These are phyloP conservation scores for Brachymystax lenok DNA, from an alignment of 2,797 vertebrate genomes.

Conservation along the genomic window DNA sequence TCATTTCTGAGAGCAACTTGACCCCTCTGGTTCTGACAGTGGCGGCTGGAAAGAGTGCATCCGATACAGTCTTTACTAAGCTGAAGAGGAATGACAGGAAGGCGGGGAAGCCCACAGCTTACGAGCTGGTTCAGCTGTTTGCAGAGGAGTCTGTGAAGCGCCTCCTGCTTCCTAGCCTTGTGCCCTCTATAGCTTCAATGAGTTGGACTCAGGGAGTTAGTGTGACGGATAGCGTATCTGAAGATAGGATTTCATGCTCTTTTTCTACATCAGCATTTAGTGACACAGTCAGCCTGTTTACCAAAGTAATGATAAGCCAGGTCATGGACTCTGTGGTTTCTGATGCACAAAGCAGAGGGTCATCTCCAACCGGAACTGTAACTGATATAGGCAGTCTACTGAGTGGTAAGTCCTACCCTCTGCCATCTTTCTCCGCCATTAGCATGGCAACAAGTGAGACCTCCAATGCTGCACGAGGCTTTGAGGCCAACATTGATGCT, in stretches of 20 bases:
- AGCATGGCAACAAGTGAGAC: background rate
- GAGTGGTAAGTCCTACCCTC: background rate
- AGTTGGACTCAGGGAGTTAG: background rate
- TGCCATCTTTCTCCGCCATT: background rate
- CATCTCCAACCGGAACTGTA: background rate
- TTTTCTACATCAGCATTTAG: background rate
- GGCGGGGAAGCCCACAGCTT: background rate
- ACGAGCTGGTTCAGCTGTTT: background rate
- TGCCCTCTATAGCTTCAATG: background rate
- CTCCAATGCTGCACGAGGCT: background rate
- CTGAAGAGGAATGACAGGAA: background rate
- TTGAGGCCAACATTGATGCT: background rate
- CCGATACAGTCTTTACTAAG: background rate
- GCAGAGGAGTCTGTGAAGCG: background rate
- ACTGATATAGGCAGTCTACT: background rate
- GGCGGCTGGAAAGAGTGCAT: background rate
- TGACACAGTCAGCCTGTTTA: background rate
- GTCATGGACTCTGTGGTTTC: background rate
- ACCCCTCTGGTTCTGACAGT: background rate
- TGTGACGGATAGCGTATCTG: background rate
- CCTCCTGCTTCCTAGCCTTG: no score
- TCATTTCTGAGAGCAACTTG: background rate
- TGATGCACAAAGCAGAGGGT: background rate
- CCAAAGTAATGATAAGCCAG: background rate
- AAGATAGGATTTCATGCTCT: background rate